Evolutionary conservation across 2,888 invertebrate genomes (phyloP).

Genomic region (Brachyptera risi): DNA sequence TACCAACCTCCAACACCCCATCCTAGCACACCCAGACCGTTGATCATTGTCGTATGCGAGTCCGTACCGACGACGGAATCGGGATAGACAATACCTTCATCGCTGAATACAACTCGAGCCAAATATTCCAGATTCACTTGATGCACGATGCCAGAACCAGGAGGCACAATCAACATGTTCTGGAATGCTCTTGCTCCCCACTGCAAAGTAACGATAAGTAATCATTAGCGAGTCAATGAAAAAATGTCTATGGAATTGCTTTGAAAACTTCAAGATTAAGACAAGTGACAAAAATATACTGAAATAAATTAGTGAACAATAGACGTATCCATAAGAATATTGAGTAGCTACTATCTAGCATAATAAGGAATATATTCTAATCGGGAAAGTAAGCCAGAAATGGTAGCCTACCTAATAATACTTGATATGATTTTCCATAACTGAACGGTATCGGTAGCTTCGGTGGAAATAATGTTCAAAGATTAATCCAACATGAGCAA

Average conservation of each 20-base stretch:
- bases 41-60: constrained; percentile 99
- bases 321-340: too few species aligned
- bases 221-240: constrained; percentile 15
- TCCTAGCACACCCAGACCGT: constrained; percentile 92
- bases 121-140: constrained; percentile 97
- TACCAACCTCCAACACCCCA: constrained; percentile 87
- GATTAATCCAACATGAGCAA: too few species aligned
- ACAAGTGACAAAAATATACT: too few species aligned
- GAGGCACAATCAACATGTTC: constrained; percentile 96
- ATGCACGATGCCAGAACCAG: constrained; percentile 97
- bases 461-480: too few species aligned
- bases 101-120: constrained; percentile 82
- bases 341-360: too few species aligned
- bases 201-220: constrained; percentile 49
- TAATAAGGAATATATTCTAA: too few species aligned
- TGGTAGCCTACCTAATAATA: too few species aligned
- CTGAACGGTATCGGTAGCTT: too few species aligned
- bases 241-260: neutral
- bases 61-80: constrained; percentile 96
- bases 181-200: constrained; percentile 96
- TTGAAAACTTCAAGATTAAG: neutral
- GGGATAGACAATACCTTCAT: constrained; percentile 64
- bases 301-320: too few species aligned
- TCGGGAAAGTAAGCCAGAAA: too few species aligned
- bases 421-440: too few species aligned